Conservation (phyloP, 2,113 vertebrate genomes). For the Alligator mississippiensis region DNA sequence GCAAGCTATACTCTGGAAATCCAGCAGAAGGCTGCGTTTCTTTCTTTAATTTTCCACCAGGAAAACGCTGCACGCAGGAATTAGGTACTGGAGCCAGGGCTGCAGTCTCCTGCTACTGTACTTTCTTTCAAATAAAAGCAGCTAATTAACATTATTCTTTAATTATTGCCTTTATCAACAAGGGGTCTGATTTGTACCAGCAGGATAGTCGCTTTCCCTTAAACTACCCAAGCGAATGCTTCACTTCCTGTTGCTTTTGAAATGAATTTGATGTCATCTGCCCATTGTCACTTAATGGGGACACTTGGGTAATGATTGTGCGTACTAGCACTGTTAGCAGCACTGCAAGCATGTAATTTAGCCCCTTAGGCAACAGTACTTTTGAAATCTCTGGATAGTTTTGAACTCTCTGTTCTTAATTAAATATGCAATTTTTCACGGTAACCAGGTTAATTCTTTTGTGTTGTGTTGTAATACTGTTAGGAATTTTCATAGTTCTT, state of each 20-base stretch:
- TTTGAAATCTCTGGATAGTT: constrained; percentile 90
- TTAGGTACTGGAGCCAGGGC: not conserved
- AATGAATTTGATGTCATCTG: constrained; percentile 90
- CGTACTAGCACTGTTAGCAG: constrained; percentile 87
- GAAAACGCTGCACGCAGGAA: rapidly evolving
- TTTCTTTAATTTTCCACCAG: rapidly evolving
- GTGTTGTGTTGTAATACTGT: constrained; percentile 91
- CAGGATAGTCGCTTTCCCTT: constrained; percentile 80
- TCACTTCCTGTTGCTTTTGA: constrained; percentile 82
- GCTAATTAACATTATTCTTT: constrained; percentile 92
- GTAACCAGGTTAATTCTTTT: constrained; percentile 93
- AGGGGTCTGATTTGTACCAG: constrained; percentile 86
- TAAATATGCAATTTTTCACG: constrained; percentile 97
- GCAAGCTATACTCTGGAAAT: not conserved
- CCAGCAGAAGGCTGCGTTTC: not conserved
- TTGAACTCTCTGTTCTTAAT: constrained; percentile 94
- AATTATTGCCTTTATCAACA: constrained; percentile 89
- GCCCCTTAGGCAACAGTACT: constrained; percentile 89
- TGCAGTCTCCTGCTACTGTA: constrained; percentile 67
- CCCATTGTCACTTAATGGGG: constrained; percentile 90
- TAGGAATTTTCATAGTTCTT: constrained; percentile 85
- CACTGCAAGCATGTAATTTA: constrained; percentile 90
- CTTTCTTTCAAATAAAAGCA: constrained; percentile 80
- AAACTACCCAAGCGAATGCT: constrained; percentile 80
- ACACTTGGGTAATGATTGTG: constrained; percentile 87